Conservation (phyloP, 35 echinoderm and acorn worm species). For the Patiria miniata region DNA sequence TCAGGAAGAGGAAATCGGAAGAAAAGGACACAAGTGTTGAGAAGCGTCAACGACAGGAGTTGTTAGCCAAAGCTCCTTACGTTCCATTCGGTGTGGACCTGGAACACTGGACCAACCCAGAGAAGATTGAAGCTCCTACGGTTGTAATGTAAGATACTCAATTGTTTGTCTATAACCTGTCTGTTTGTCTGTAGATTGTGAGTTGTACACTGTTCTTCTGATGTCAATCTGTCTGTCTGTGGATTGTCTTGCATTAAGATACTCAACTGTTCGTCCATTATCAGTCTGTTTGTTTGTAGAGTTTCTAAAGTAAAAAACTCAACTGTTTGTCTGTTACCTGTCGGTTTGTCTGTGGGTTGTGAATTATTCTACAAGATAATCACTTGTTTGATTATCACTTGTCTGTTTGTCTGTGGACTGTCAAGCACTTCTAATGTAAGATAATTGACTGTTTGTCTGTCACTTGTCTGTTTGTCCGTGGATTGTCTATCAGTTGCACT, state of each 20-base stretch:
- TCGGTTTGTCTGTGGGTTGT: no score
- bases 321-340: no score
- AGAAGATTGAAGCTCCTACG: conserved; percentile 69
- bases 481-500: conserved; percentile 66
- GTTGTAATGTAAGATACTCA: conserved; percentile 66
- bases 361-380: conserved; percentile 65
- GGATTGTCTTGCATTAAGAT: not conserved
- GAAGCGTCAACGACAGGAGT: conserved; percentile 26
- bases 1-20: not conserved
- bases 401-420: no score
- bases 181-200: not conserved
- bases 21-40: not conserved
- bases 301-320: no score
- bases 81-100: conserved; percentile 75
- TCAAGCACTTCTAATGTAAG: conserved; percentile 78
- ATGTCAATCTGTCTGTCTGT: not conserved
- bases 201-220: not conserved
- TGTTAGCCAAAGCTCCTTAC: conserved; percentile 68
- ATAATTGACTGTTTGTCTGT: not conserved
- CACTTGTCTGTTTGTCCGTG: no score
- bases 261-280: no score
- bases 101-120: conserved; percentile 77
- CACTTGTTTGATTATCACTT: not conserved
- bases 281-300: no score
- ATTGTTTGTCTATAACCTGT: not conserved